Evolutionary conservation across 2,797 vertebrate species (phyloP), one percentile per base, ranked within the genome.

Genomic region (Falco cherrug): DNA sequence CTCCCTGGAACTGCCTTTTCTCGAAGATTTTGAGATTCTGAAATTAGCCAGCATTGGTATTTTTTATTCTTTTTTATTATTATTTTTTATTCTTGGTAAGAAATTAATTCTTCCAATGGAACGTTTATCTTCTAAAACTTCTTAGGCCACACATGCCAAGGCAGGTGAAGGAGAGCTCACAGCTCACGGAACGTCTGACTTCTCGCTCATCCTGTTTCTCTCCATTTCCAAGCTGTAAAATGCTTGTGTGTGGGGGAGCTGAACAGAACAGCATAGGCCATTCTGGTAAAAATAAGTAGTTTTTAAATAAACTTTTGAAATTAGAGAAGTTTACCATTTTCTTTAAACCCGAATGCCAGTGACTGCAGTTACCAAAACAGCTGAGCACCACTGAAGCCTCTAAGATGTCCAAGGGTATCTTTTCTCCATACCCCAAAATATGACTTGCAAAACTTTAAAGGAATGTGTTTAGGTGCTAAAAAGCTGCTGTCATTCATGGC

Each of bases 131-230:
- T 19, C 28, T 63, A 10, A 26, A 45, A 1, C 37, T 25, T 39
- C 35, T 65, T 6, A 16, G 41, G 4, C 16, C 21, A 16, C 43
- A 22, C 17, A 2, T 8, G 13, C 39, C 51, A 19, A 26, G 45
- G 39, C 31, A 54, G n/a, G 19, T 45, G 37, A 68, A 41, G 82
- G 61, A 33, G 7, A 16, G 43, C 43, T 43, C 43, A 64, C 39
- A 59, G 43, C 60, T 77, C 28, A 5, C 13, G 10, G 45, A 45
- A 9, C 1, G 0, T 12, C 64, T 79, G 10, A 14, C 26, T 50
- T 57, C 56, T 47, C 0, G 0, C 26, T 29, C 11, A 0, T 29
- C 24, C 48, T 5, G 8, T 41, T 60, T 18, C 13, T 54, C 39
- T 37, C 28, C 37, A 13, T 48, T 71, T 63, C 68, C 43, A 29